phyloP scores from a whole-genome alignment of 2,113 vertebrate species.

The Macroglossus sobrinus region DNA sequence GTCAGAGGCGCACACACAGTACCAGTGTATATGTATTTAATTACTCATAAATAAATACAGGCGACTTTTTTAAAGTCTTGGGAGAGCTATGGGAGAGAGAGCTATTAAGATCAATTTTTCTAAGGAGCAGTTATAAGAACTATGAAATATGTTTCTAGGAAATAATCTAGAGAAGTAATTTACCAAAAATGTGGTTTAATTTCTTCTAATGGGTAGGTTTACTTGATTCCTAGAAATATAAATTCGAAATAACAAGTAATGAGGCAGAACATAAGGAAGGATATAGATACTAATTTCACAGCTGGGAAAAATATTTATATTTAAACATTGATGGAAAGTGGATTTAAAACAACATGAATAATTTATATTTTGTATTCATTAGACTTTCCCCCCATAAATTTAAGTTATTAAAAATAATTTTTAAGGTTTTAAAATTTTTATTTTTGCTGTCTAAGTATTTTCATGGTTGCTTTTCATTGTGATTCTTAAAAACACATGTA shows the following conservation, averaged over 20 bases:
- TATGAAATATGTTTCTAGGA: background rate
- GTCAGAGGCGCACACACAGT: background rate
- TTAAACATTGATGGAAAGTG: background rate
- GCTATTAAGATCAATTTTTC: background rate
- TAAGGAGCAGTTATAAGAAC: background rate
- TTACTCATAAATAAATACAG: background rate
- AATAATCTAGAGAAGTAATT: background rate
- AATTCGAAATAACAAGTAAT: background rate
- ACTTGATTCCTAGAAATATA: background rate
- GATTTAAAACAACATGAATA: constrained; percentile 10
- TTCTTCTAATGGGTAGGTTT: background rate
- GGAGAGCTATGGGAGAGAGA: background rate
- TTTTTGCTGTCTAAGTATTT: background rate
- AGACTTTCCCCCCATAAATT: background rate
- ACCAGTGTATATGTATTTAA: background rate
- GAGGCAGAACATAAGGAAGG: background rate
- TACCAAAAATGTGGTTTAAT: background rate
- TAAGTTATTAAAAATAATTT: background rate
- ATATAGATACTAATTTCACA: background rate
- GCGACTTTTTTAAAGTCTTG: background rate
- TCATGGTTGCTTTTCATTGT: background rate
- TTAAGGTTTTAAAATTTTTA: background rate
- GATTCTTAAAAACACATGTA: background rate
- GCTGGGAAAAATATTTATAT: background rate
- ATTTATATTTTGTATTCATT: background rate